Evolutionary conservation across 2,113 vertebrate genomes (phyloP).

Genomic region (Ceyx melanurus): DNA sequence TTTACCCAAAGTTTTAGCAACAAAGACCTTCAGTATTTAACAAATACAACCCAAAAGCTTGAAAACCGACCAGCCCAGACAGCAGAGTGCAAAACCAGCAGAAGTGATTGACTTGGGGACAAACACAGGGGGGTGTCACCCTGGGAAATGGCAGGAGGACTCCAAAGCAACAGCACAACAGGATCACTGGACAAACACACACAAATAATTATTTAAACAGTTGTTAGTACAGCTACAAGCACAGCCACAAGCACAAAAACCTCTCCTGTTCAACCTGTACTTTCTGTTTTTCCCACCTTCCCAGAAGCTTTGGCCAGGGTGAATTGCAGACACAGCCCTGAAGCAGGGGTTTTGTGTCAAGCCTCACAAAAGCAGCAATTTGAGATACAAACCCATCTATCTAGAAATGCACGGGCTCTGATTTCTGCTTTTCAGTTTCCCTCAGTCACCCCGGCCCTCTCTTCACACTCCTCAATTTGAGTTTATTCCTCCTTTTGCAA

Average conservation of each 20-base stretch:
- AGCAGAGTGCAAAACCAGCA: background rate
- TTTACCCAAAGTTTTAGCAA: background rate
- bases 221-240: background rate
- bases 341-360: background rate
- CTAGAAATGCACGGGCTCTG: background rate
- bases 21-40: background rate
- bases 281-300: background rate
- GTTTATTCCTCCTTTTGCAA: background rate
- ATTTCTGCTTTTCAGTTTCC: background rate
- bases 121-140: background rate
- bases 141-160: background rate
- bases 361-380: background rate
- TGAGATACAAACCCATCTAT: background rate
- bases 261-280: no score
- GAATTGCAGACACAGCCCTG: background rate
- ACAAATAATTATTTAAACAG: background rate
- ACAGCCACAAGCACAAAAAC: background rate
- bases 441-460: background rate
- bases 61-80: background rate
- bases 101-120: background rate
- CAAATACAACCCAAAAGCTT: background rate
- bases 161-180: background rate
- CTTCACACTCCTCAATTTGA: background rate
- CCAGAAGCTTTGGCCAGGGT: background rate
- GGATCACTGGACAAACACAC: background rate